Evolutionary conservation across 2,888 invertebrate species (phyloP).

Genomic region (Cephalotes varians): DNA sequence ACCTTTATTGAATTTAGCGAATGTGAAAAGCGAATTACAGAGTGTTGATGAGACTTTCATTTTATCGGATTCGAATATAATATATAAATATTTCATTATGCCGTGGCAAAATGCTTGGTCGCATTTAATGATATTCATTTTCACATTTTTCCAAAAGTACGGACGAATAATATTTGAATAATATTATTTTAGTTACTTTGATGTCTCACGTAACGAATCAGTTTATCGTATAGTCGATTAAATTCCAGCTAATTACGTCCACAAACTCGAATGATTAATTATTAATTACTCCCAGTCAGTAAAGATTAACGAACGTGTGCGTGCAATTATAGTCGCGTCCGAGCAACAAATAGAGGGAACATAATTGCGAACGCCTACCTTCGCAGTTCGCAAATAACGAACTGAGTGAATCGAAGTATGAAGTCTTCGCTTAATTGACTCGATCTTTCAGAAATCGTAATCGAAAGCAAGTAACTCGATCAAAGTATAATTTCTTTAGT

Average conservation of each 20-base stretch:
- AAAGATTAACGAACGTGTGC: conserved; percentile 29
- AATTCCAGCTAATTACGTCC: conserved; percentile 4
- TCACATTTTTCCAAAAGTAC: not conserved
- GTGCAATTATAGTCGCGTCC: conserved; percentile 11
- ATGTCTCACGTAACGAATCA: not conserved
- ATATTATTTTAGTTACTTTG: not conserved
- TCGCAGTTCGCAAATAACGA: not conserved
- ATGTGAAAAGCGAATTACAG: not conserved
- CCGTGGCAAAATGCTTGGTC: not conserved
- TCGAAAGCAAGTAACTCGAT: conserved; percentile 30
- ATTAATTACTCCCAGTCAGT: not conserved
- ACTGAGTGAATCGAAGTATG: conserved; percentile 11
- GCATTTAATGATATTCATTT: not conserved
- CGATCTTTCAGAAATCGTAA: conserved; percentile 17
- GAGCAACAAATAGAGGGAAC: not conserved
- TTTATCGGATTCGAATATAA: not conserved
- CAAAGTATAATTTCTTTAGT: conserved; percentile 8
- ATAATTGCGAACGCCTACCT: conserved; percentile 20
- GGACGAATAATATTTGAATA: not conserved
- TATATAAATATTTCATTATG: conserved; percentile 11
- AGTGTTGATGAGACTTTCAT: not conserved
- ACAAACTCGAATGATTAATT: conserved; percentile 29
- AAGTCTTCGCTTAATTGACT: conserved; percentile 18
- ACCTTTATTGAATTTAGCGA: not conserved
- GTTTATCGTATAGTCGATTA: conserved; percentile 7